Evolutionary conservation across 2,888 invertebrate genomes (phyloP).

Genomic region (Pseudeuparius sepicola): DNA sequence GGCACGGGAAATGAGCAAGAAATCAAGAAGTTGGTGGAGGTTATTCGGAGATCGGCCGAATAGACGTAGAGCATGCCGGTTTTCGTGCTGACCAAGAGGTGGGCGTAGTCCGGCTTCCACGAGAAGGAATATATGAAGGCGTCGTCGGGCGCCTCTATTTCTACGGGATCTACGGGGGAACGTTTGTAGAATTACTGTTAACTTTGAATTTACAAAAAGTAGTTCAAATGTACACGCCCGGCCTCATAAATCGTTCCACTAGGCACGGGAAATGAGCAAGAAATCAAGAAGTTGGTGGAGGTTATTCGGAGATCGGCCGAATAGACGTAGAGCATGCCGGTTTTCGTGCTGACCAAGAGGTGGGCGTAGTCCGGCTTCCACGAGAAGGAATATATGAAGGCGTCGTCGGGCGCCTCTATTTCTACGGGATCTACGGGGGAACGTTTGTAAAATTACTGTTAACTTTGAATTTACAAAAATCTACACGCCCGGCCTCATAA

Average conservation of each 20-base stretch:
- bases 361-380: constrained; percentile 51
- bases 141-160: constrained; percentile 31
- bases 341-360: constrained; percentile 52
- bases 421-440: constrained; percentile 35
- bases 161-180: constrained; percentile 37
- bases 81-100: constrained; percentile 52
- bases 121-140: constrained; percentile 43
- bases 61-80: constrained; percentile 41
- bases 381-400: constrained; percentile 43
- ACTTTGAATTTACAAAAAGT: too few relatives aligned
- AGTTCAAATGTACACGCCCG: too few relatives aligned
- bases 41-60: constrained; percentile 23
- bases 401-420: constrained; percentile 31
- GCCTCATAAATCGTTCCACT: too few relatives aligned
- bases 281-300: too few relatives aligned
- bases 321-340: constrained; percentile 39
- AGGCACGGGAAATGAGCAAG: too few relatives aligned
- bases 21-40: constrained; percentile 39
- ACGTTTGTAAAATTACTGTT: too few relatives aligned
- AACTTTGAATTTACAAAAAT: too few relatives aligned
- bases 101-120: constrained; percentile 50
- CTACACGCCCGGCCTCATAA: too few relatives aligned
- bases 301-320: not conserved
- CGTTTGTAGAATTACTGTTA: too few relatives aligned
- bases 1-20: too few relatives aligned